Base-by-base conservation (phyloP, 2,113 vertebrate species). In the Kryptolebias marmoratus region DNA sequence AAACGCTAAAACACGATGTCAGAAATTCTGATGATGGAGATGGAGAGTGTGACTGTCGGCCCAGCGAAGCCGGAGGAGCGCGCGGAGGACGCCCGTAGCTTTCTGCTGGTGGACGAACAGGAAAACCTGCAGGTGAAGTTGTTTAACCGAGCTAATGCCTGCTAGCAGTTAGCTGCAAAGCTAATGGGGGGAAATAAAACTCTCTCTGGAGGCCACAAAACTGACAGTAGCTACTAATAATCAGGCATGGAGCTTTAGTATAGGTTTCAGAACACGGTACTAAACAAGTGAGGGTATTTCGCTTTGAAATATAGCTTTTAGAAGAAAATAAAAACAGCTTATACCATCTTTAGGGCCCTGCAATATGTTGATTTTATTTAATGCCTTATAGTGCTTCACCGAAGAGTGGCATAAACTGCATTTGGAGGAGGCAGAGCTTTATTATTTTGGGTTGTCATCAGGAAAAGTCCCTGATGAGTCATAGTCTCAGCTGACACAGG, bases 41-140 rank as follows among this genome's bases (percentile, higher is more conserved):
- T 92, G 86, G 91, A 94, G 45, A 89, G 80, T 6, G 15, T 91
- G 48, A 80, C 87, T 47, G 69, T 89, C n/a, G 16, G 71, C 28
- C 60, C 57, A 1, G 18, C 31, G 42, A 77, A 78, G 70, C 31
- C 60, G 0, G 84, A 84, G 15, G 77, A 88, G 68, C 32, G 59
- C 45, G 28, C 16, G 1, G 82, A 55, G 11, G 68, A 47, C 13
- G 64, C 22, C 59, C 69, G 66, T 50, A 95, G 94, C 86, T 95
- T 95, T 77, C 91, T 95, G 45, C 68, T 95, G 68, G 92, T 95
- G 73, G 93, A 94, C 57, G 94, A 95, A 52, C 91, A 94, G 9
- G 94, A 95, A 85, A 93, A 87, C 66, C 86, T 95, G 52, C 89
- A 94, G 94, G 94, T 95, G 91, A 85, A 85, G 87, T 86, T 58